Evolutionary conservation across 2,113 vertebrate genomes (phyloP), one percentile per base, ranked within the genome.

Genomic region (Alethe castanea): DNA sequence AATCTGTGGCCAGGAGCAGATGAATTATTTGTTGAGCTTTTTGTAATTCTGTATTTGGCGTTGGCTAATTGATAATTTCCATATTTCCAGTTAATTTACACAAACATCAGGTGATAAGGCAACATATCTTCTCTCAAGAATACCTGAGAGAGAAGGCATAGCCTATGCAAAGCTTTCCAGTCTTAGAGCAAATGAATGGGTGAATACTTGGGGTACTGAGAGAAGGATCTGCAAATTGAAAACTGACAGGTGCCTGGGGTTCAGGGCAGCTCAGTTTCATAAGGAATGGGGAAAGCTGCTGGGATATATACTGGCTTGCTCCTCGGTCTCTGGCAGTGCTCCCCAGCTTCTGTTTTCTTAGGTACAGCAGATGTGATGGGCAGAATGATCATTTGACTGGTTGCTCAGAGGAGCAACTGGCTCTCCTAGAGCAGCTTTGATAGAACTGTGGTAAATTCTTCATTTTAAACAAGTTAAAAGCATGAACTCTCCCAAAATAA

Each of bases 11-110:
- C 80, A 90, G 82, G 24, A 94, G 47, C 35, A 83, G 59, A 88
- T 66, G 45, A 94, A 92, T 88, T 94, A 88, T 96, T 93, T 94
- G 67, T 71, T 80, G 54, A 80, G 62, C 48, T 93, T 95, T 97
- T 77, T 95, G 80, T 90, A 92, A 73, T 83, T 90, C 66, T 62
- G 29, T 83, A 93, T 90, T 94, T 92, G 82, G 62, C 59, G 59
- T 66, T 92, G 87, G 40, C 57, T 93, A 94, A 81, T 59, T 82
- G 62, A 57, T 38, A n/a, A 90, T 94, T 92, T 92, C 42, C 71
- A 73, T 93, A 73, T 73, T 93, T 88, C 56, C 62, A 50, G 31
- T 80, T 82, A 23, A 54, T 45, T 83, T 83, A 73, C 45, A 93
- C 6, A 54, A 90, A 54, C 62, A 62, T 83, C 31, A 83, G 56